These are phyloP conservation scores for Micronycteris hirsuta DNA, from an alignment of 2,113 vertebrate species.

Conservation along the genomic window DNA sequence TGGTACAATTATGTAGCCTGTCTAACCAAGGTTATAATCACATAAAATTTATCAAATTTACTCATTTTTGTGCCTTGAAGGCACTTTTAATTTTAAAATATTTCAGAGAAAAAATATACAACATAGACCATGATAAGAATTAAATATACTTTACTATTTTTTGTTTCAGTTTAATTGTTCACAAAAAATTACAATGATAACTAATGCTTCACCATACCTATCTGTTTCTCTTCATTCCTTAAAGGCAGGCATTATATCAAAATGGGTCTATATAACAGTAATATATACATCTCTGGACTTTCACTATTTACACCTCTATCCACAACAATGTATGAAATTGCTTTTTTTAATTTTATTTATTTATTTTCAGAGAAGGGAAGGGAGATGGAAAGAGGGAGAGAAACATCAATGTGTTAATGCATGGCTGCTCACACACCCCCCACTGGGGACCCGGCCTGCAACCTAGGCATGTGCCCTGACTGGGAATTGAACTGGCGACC, in stretches of 20 bases:
- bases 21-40: background rate
- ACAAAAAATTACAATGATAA: background rate
- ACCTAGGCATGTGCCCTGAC: too few species aligned
- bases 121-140: background rate
- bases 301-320: background rate
- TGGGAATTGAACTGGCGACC: too few species aligned
- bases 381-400: too few species aligned
- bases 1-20: background rate
- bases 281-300: background rate
- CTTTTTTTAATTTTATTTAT: background rate
- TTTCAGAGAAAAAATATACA: background rate
- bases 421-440: too few species aligned
- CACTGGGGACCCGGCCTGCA: too few species aligned
- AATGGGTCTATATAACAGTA: background rate
- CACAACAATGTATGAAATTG: background rate
- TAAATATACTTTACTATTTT: background rate
- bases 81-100: constrained; percentile 17
- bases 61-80: background rate
- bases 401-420: too few species aligned
- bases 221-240: background rate
- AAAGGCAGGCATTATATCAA: background rate
- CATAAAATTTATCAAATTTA: constrained; percentile 13
- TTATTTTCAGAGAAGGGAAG: too few species aligned
- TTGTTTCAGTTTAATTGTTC: background rate
- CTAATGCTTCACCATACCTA: background rate